Evolutionary conservation across 2,888 invertebrate genomes (phyloP), one percentile per base, ranked within the genome.

Genomic region (Standfussiana lucernea): DNA sequence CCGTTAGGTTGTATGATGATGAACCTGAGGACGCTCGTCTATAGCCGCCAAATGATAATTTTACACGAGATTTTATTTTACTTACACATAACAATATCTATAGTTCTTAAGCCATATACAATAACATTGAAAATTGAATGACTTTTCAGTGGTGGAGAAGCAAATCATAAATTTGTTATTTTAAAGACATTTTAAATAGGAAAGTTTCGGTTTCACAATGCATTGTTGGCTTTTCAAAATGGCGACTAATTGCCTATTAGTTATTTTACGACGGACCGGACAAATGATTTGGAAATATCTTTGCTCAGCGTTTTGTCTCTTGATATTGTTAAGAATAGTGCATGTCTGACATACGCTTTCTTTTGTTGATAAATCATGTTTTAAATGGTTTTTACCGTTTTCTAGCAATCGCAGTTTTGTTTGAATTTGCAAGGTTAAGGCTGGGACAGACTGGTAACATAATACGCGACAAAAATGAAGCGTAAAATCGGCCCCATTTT

Each of bases 171-270:
- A 13, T 3, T 83, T 73, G 79, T 59, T 62, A 77, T 69, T 69
- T 61, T 32, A 59, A 71, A 79, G 64, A 75, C 70, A 68, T 74
- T 82, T 80, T 50, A 77, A 88, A 86, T 75, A 78, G 80, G 84
- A 89, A 91, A 91, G 88, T 87, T 85, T 82, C 70, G 75, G 80
- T 88, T 84, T 81, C 83, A 89, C 90, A 89, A 90, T 86, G 82
- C 84, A 89, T 89, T 89, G 88, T 86, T 81, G 56, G 45, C 13
- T 90, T 88, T 88, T 76, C 87, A 89, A 90, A 88, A 91, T 87
- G 89, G 88, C 85, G 80, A 75, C 88, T 91, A 92, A 93, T 93
- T 82, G 77, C 45, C 87, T 84, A 89, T 91, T 89, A 78, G 86
- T 90, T 88, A 87, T 78, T 86, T 88, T 79, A 89, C 77, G 71